Evolutionary conservation across 2,888 invertebrate species (phyloP).

Genomic region (Lasius platythorax): DNA sequence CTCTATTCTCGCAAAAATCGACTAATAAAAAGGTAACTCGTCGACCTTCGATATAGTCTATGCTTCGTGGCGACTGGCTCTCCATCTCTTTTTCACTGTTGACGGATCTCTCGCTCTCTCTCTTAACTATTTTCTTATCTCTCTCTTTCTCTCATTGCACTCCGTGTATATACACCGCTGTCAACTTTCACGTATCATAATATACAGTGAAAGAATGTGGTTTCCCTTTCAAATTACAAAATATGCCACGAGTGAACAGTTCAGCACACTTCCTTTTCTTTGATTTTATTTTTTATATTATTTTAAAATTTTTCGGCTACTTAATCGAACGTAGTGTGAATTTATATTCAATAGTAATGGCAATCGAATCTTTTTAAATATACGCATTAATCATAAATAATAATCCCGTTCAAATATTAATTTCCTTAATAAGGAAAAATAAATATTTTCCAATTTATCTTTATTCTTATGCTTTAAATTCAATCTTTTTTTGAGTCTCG

Average conservation of each 20-base stretch:
- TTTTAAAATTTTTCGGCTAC: neutral
- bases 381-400: neutral
- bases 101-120: slow-evolving; percentile 41
- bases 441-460: neutral
- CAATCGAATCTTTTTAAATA: neutral
- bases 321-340: neutral
- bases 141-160: slow-evolving; percentile 56
- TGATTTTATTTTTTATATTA: slow-evolving; percentile 35
- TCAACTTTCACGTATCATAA: slow-evolving; percentile 86
- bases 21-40: slow-evolving; percentile 80
- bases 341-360: neutral
- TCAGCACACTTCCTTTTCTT: slow-evolving; percentile 76
- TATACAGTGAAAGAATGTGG: slow-evolving; percentile 85
- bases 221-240: slow-evolving; percentile 86
- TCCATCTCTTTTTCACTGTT: slow-evolving; percentile 49
- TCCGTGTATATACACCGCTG: slow-evolving; percentile 74
- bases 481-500: neutral
- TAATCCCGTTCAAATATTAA: neutral
- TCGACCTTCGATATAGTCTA: slow-evolving; percentile 83
- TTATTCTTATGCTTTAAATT: neutral
- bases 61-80: slow-evolving; percentile 68
- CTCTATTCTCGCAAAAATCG: slow-evolving; percentile 80
- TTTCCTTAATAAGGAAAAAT: slow-evolving; percentile 3
- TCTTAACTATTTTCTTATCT: slow-evolving; percentile 49
- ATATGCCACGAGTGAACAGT: slow-evolving; percentile 75